Percentiles rank a stretch among this genome's conserved stretches.
phyloP scores from a whole-genome alignment of 1,140 invertebrate genomes.

The Tetraneura akinire region DNA sequence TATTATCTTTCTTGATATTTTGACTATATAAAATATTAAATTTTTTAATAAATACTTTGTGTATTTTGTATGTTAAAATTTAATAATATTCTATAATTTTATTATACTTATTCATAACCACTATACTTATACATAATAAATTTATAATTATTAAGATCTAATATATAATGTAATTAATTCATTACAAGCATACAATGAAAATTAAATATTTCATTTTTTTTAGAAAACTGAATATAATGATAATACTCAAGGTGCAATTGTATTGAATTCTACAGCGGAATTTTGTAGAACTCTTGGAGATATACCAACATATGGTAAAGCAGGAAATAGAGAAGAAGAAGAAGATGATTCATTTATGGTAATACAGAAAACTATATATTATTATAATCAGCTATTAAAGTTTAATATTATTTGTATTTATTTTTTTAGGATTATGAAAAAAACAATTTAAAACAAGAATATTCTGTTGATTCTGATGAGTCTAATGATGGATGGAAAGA shows the following conservation, averaged over 20 bases:
- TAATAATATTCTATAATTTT: no score
- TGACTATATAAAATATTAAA: no score
- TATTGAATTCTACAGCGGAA: slow-evolving; percentile 92
- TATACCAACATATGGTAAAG: slow-evolving; percentile 88
- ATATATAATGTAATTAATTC: no score
- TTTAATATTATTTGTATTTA: slow-evolving; percentile 1
- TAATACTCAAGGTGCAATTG: slow-evolving; percentile 66
- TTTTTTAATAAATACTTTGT: no score
- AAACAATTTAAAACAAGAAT: slow-evolving; percentile 37
- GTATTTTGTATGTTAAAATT: no score
- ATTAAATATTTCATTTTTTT: no score
- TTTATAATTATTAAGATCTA: no score
- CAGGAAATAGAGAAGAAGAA: slow-evolving; percentile 84
- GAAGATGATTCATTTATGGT: slow-evolving; percentile 79
- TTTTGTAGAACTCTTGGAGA: slow-evolving; percentile 95
- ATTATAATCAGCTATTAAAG: background rate
- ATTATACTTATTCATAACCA: no score
- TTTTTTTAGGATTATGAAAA: slow-evolving; percentile 42
- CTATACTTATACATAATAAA: no score
- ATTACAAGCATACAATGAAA: no score
- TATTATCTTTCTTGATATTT: no score
- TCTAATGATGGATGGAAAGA: slow-evolving; percentile 71
- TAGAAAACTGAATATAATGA: slow-evolving; percentile 56
- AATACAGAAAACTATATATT: slow-evolving; percentile 54
- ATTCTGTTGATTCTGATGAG: slow-evolving; percentile 60